Base-by-base conservation (phyloP, 2,113 vertebrate species). In the Melanocharis versteri region DNA sequence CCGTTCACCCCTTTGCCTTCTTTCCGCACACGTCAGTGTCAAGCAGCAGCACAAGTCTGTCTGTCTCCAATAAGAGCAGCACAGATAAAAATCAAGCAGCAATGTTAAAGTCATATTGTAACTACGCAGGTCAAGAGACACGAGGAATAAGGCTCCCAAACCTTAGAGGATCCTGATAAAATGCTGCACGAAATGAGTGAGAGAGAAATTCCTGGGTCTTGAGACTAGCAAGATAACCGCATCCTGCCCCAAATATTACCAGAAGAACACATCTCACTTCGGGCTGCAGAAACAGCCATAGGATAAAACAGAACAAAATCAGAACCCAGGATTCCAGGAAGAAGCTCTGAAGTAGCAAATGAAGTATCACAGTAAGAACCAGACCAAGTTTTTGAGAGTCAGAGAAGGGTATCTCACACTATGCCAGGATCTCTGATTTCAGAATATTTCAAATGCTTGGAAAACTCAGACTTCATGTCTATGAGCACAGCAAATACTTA, bases 51-150 rank as follows among this genome's bases (percentile, higher is more conserved):
- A 54, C 3, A 54, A 58, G 17, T 27, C 45, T 35, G 31, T 20
- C 39, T 48, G 11, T 45, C 47, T 47, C 35, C 40, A 72, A 0
- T 7, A 57, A 53, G 23, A 71, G 5, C 20, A 70, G 7, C 37
- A 33, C 19, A 72, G 35, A 17, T 53, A 48, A 76, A 83, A 83
- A 62, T 33, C 47, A 69, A 37, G 22, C 54, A 62, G 47, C 21
- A 31, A 5, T 27, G 31, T 35, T 76, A 13, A 68, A 61, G 47
- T 19, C 12, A 69, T 23, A 2, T 10, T 50, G 16, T 17, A 62
- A 37, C 14, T 33, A 19, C 0, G 2, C 7, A 11, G 0, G 9
- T 21, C 0, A 1, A 27, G 23, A 86, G 16, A 68, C 3, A 31
- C 8, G 9, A 64, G 1, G 1, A 90, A 37, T 28, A 47, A 53